Conservation (phyloP, 1,140 invertebrate species). For the Drosophila bocki region DNA sequence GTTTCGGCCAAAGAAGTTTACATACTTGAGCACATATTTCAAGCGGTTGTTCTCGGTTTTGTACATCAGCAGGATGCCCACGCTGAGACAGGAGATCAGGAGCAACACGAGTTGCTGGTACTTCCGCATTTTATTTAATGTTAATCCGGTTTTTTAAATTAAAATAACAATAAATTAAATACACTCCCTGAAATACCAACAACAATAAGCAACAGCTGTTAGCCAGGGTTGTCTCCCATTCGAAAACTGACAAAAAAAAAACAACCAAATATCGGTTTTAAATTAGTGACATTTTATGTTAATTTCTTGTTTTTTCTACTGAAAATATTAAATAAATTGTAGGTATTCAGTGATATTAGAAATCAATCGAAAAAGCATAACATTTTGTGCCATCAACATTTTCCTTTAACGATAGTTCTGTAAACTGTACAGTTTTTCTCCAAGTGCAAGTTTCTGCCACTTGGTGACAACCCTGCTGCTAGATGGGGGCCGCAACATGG, state of each 20-base stretch:
- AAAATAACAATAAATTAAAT: constrained; percentile 26
- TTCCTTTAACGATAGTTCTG: neutral
- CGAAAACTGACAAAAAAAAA: neutral
- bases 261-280: neutral
- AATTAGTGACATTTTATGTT: neutral
- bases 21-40: constrained; percentile 89
- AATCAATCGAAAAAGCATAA: neutral
- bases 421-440: neutral
- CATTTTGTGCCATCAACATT: neutral
- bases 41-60: constrained; percentile 90
- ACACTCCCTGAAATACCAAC: constrained; percentile 23
- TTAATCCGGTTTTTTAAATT: constrained; percentile 3
- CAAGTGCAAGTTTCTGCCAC: neutral
- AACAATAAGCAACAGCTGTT: constrained; percentile 19
- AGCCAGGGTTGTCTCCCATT: constrained; percentile 1
- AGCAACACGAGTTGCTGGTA: constrained; percentile 89
- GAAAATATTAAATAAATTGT: neutral
- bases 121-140: constrained; percentile 87
- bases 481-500: constrained; percentile 20
- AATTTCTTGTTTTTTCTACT: neutral
- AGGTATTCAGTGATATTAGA: neutral
- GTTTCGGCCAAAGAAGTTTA: constrained; percentile 89
- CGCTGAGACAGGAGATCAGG: constrained; percentile 87
- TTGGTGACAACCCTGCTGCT: constrained; percentile 8
- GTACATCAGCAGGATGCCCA: constrained; percentile 88